Evolutionary conservation across 2,888 invertebrate genomes (phyloP), one percentile per base, ranked within the genome.

Genomic region (Eristalis pertinax): DNA sequence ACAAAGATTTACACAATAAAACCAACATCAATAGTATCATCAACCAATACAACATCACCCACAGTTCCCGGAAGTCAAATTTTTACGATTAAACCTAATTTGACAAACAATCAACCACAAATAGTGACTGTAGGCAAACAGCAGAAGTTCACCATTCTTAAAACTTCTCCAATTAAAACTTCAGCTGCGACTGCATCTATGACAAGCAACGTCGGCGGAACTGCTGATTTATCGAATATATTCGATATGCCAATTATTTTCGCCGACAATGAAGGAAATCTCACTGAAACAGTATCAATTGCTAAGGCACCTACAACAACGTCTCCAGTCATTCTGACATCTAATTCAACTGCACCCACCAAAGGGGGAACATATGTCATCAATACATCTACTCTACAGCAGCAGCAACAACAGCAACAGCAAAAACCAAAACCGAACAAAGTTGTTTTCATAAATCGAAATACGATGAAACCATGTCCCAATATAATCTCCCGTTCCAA

Each of bases 211-310:
- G 83, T 72, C 84, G 91, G 90, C 89, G 56, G 83, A 2, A 76
- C 91, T 86, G 89, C 94, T 67, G 94, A 94, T 91, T 89, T 95
- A 32, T 94, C 94, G 0, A 95, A 95, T 90, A 95, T 95, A 64
- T 94, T 95, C 90, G 95, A 95, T 90, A 94, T 95, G 90, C 95
- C 95, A 0, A 95, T 95, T 89, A 94, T 95, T 80, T 95, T 95
- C 90, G 95, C 95, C 1, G 95, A 95, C 89, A 95, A 95, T 88
- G 93, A 93, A 43, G 93, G 93, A 2, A 93, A 89, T 89, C 90
- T 90, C 29, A 88, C 90, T 74, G 89, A 91, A 72, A 65, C 90
- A 11, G 74, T 89, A 15, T 81, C 88, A 19, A 84, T 88, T n/a
- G 41, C 82, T 2, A 88, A 85, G 50, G 4, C 84, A 4, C 68